Evolutionary conservation across 2,888 invertebrate genomes (phyloP), one percentile per base, ranked within the genome.

Genomic region (Dolomedes plantarius): DNA sequence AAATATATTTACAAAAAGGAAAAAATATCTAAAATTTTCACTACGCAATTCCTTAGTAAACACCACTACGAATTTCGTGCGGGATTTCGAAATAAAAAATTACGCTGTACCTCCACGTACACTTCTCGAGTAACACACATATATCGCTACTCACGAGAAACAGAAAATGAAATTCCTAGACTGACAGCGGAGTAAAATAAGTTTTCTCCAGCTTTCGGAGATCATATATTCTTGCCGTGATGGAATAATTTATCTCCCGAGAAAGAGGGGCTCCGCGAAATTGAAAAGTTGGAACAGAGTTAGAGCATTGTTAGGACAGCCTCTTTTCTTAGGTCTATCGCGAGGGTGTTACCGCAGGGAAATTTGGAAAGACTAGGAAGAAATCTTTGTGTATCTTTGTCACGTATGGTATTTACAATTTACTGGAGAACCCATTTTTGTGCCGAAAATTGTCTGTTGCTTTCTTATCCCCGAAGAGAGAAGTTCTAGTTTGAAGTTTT

Each of bases 231-330:
- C 56, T 56, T 56, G 56, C 13, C 56, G 56, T 56, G 56, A 23
- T 56, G 56, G 56, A 56, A 56, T 56, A 56, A 77, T 77, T 68
- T 77, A 68, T 69, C 56, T 29, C 29, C 50, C 5, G 27, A 0
- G 56, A 68, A 56, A 77, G 65, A 28, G 69, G 69, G 3, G 13
- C n/a, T n/a, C 29, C 28, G 28, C 28, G 28, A 56, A 64, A 77
- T 77, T 77, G 77, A 75, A 39, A 67, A 68, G 69, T 36, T 36
- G 29, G 36, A 69, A 77, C 31, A 13, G 68, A 77, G 77, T 79
- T 79, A 71, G 41, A 36, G 62, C 64, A 64, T 79, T 79, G 78
- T 79, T 79, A 79, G 77, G 46, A 27, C 36, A 50, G 62, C 39
- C n/a, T 73, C 27, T 36, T 5, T 13, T 32, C 56, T 56, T 23